Percentiles rank a stretch among this genome's conserved stretches.
phyloP scores from a whole-genome alignment of 1,140 invertebrate species.

The Drosophila gunungcola region DNA sequence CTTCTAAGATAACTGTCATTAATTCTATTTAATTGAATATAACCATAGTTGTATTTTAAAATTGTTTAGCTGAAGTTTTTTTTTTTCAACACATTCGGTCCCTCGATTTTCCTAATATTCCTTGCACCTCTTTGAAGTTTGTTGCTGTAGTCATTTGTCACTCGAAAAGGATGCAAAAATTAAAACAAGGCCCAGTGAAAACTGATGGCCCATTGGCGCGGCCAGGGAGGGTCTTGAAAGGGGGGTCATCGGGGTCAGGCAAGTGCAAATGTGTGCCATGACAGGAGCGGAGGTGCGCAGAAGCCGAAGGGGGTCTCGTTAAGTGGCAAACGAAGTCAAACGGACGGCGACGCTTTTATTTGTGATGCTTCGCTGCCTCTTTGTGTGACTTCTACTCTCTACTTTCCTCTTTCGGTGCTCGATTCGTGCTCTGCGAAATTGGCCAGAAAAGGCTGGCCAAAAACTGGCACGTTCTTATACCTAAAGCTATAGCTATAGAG shows the following conservation, averaged over 20 bases:
- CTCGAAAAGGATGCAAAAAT: constrained; percentile 48
- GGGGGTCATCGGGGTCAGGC: constrained; percentile 9
- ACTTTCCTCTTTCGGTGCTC: constrained; percentile 7
- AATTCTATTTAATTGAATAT: too few species aligned
- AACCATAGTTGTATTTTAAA: too few species aligned
- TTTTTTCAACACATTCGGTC: background rate
- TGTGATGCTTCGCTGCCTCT: constrained; percentile 74
- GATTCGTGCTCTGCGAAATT: constrained; percentile 43
- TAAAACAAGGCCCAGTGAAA: constrained; percentile 46
- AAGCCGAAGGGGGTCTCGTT: constrained; percentile 18
- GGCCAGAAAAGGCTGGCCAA: constrained; percentile 56
- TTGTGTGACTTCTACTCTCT: constrained; percentile 23
- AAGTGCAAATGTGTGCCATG: constrained; percentile 77
- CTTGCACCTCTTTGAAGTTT: constrained; percentile 46
- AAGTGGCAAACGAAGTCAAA: constrained; percentile 76
- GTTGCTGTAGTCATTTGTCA: constrained; percentile 80
- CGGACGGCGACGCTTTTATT: constrained; percentile 59
- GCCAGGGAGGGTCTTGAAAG: background rate
- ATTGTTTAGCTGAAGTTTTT: background rate
- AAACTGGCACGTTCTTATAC: constrained; percentile 59
- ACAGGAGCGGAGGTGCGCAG: constrained; percentile 25
- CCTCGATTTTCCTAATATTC: constrained; percentile 6
- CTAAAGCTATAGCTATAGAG: background rate
- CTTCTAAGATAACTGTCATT: too few species aligned
- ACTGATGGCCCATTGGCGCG: constrained; percentile 29